Base-by-base conservation (phyloP, 64 coral and sea anemone genomes). In the Pocillopora damicornis region DNA sequence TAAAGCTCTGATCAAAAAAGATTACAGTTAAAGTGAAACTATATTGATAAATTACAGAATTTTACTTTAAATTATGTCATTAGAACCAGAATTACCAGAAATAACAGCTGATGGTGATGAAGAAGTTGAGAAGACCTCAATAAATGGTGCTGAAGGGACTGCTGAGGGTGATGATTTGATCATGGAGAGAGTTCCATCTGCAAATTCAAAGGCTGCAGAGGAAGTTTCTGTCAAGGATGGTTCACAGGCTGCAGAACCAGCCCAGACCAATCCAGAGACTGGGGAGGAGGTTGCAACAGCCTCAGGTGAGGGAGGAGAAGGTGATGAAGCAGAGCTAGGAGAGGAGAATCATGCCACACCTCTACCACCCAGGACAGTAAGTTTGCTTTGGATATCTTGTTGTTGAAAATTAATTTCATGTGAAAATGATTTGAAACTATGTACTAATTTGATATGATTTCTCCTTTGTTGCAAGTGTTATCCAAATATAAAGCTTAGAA, bases 71-170 rank as follows among this genome's bases (percentile, higher is more conserved):
- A 71, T 71, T 30, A 11, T n/a, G 20, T 71, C 15, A 58, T 61
- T 61, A 96, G 94, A 96, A 78, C 94, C 91, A 76, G 94, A 96
- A 81, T 81, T 96, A 26, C 91, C 91, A n/a, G 87, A 89, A 23
- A 62, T 96, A 51, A 74, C 90, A 65, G 83, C 83, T 42, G 76
- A 76, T 73, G 87, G 84, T 61, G 94, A 93, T 9, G 92, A 94
- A 80, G 88, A 90, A 23, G 94, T 65, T 63, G 94, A 83, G 14
- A 86, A 90, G 65, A 93, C 81, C 23, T 79, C 75, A 34, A 87
- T 76, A 82, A 83, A 42, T 64, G 86, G 74, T 89, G 81, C 74
- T 61, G 74, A 88, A 63, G 77, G 62, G 20, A 88, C 75, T 22
- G 86, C 88, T 25, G 95, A 93, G 66, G 95, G 75, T 63, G 93